phyloP scores from a whole-genome alignment of 2,888 invertebrate species.

The Euproctis similis region DNA sequence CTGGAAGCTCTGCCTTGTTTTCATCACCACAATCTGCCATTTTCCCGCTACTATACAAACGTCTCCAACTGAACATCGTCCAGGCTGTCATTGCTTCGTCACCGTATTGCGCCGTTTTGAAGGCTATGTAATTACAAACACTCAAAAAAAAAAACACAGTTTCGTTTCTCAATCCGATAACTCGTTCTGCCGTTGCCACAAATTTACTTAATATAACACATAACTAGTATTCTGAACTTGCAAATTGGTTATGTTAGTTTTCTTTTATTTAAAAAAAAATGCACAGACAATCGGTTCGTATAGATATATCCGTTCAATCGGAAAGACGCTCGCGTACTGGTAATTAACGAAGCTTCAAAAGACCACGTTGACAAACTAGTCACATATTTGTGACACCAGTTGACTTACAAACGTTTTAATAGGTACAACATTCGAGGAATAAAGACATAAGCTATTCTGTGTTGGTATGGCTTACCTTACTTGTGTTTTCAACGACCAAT shows the following conservation, averaged over 20 bases:
- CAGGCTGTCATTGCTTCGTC: constrained; percentile 71
- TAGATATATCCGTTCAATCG: constrained; percentile 48
- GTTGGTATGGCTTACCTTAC: no score
- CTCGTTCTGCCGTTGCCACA: no score
- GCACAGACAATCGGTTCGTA: constrained; percentile 15
- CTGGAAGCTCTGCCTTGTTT: constrained; percentile 52
- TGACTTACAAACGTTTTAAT: constrained; percentile 57
- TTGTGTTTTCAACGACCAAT: no score
- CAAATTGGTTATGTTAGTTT: no score
- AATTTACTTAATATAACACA: no score
- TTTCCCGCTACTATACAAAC: constrained; percentile 56
- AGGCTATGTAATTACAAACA: no score
- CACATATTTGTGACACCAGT: constrained; percentile 64
- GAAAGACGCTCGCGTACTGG: constrained; percentile 50
- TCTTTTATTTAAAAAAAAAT: constrained; percentile 1
- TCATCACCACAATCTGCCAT: constrained; percentile 48
- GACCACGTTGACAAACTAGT: constrained; percentile 52
- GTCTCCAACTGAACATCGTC: constrained; percentile 72
- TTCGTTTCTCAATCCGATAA: no score
- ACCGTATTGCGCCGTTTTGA: constrained; percentile 70
- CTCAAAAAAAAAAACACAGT: no score
- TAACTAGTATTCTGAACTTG: no score
- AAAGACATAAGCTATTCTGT: no score
- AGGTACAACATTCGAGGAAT: no score
- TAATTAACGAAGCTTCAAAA: constrained; percentile 34